Evolutionary conservation across 2,888 invertebrate genomes (phyloP).

Genomic region (Bruchidius siliquastri): DNA sequence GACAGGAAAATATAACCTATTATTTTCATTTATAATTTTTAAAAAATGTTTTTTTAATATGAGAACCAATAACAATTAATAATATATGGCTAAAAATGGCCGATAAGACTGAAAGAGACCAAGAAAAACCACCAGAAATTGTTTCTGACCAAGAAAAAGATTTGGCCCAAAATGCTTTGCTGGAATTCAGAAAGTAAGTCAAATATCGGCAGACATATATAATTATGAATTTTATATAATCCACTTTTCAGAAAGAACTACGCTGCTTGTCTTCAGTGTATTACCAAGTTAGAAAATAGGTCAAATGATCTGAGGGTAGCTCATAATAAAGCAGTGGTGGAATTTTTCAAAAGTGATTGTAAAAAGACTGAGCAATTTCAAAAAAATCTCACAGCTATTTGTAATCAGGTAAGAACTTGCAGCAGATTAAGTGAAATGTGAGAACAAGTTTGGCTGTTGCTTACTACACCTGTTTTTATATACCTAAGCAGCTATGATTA

Average conservation of each 20-base stretch:
- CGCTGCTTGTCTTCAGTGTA: constrained; percentile 54
- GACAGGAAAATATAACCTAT: neutral
- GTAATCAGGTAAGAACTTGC: constrained; percentile 47
- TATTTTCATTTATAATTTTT: neutral
- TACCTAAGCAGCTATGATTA: no score
- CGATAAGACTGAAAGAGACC: constrained; percentile 33
- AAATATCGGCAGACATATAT: no score
- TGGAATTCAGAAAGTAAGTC: constrained; percentile 44
- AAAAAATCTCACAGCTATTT: constrained; percentile 60
- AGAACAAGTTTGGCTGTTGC: neutral
- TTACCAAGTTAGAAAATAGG: constrained; percentile 63
- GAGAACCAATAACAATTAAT: neutral
- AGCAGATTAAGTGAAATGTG: neutral
- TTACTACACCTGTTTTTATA: no score
- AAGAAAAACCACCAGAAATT: constrained; percentile 38
- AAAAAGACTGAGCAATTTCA: constrained; percentile 70
- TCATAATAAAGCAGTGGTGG: constrained; percentile 80
- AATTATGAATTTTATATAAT: no score
- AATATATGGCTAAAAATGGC: neutral
- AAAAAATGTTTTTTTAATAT: neutral
- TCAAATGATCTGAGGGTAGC: constrained; percentile 67
- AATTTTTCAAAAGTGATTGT: constrained; percentile 71
- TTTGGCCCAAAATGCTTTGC: constrained; percentile 40
- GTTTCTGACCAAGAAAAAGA: constrained; percentile 44
- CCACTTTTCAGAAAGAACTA: constrained; percentile 53